These are phyloP conservation scores for Actinernus sp. DNA, from an alignment of 92 coral and sea anemone species.

Conservation along the genomic window DNA sequence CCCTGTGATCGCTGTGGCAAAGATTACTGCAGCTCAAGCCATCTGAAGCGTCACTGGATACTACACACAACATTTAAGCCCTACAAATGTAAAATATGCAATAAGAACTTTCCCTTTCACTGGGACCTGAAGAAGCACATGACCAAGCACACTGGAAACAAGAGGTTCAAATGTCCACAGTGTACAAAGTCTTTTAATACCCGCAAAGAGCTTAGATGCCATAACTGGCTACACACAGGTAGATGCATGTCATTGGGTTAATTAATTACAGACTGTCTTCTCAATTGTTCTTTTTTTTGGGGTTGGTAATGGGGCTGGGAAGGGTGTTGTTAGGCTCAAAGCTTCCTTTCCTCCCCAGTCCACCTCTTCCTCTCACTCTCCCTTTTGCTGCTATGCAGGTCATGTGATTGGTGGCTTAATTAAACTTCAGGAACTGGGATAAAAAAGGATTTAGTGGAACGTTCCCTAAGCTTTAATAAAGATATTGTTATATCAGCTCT, in stretches of 20 bases:
- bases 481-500: too few relatives aligned
- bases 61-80: conserved; percentile 82
- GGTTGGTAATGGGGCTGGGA: too few relatives aligned
- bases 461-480: too few relatives aligned
- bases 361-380: too few relatives aligned
- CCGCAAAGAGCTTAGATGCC: conserved; percentile 60
- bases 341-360: too few relatives aligned
- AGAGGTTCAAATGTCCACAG: conserved; percentile 66
- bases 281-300: too few relatives aligned
- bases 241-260: not conserved
- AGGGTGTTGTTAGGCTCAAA: too few relatives aligned
- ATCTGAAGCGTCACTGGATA: conserved; percentile 81
- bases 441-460: too few relatives aligned
- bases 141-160: conserved; percentile 78
- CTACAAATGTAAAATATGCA: conserved; percentile 60
- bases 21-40: conserved; percentile 74
- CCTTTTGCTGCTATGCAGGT: too few relatives aligned
- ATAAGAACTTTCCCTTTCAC: conserved; percentile 65
- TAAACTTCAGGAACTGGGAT: too few relatives aligned
- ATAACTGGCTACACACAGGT: conserved; percentile 84
- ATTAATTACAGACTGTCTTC: too few relatives aligned
- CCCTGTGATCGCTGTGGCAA: conserved; percentile 81
- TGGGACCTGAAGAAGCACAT: conserved; percentile 81
- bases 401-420: too few relatives aligned
- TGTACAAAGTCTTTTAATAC: conserved; percentile 77